phyloP scores from a whole-genome alignment of 2,888 invertebrate species.

The Platynereis dumerilii region DNA sequence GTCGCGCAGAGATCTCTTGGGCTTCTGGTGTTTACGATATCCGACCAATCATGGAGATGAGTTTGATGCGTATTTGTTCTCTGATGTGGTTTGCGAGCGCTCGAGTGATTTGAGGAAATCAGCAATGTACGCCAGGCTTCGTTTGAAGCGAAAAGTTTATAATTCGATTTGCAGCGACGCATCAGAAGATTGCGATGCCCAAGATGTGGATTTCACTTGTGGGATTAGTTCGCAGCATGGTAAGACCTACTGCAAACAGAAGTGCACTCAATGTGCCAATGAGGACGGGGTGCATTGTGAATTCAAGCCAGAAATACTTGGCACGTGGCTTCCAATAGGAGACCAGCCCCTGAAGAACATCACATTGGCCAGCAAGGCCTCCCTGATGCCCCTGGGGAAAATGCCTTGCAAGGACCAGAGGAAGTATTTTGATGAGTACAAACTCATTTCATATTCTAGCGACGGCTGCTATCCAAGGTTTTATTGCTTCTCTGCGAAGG shows the following conservation, averaged over 20 bases:
- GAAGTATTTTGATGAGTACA: neutral
- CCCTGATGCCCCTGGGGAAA: conserved; percentile 3
- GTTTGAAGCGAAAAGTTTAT: neutral
- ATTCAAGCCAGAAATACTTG: conserved; percentile 1
- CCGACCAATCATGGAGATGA: neutral
- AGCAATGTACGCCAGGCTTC: neutral
- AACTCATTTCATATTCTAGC: neutral
- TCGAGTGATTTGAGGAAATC: neutral
- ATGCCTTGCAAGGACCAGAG: neutral
- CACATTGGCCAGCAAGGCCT: neutral
- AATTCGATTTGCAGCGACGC: conserved; percentile 2
- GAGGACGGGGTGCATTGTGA: too few species aligned
- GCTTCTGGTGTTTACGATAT: neutral
- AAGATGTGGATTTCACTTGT: neutral
- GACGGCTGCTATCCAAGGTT: conserved; percentile 6
- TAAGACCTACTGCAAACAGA: neutral
- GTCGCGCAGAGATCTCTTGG: neutral
- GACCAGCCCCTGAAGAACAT: neutral
- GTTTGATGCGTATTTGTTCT: conserved; percentile 4
- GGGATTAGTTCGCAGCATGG: neutral
- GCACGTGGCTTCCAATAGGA: neutral
- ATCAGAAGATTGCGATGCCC: neutral
- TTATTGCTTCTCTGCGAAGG: neutral
- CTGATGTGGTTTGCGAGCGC: neutral
- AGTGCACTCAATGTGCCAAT: neutral